phyloP scores from a whole-genome alignment of 2,797 vertebrate species.

The Eulemur coronatus region DNA sequence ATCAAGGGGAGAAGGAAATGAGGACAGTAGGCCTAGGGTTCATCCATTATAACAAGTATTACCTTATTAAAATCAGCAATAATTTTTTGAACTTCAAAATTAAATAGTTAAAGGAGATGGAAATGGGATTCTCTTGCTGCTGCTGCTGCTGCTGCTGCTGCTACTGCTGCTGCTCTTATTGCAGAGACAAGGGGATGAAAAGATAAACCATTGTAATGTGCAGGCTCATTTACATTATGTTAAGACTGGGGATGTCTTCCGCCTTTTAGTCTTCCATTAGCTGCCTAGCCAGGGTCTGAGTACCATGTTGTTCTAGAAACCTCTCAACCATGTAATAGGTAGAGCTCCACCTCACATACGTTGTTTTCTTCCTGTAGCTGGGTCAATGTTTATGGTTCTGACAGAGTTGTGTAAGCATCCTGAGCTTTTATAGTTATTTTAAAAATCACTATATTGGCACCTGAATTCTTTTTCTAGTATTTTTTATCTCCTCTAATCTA shows the following conservation, averaged over 20 bases:
- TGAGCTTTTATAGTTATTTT: constrained; percentile 10
- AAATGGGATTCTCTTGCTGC: not conserved
- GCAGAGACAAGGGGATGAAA: not conserved
- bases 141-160: not conserved
- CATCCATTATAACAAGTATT: not conserved
- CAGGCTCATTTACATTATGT: not conserved
- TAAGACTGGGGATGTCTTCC: not conserved
- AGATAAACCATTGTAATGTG: not conserved
- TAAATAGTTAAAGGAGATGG: not conserved
- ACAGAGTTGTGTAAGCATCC: not conserved
- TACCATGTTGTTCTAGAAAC: constrained; percentile 59
- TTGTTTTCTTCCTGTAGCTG: constrained; percentile 51
- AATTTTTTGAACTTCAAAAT: not conserved
- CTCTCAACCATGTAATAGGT: constrained; percentile 50
- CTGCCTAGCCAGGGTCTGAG: not conserved
- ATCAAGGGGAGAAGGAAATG: not conserved
- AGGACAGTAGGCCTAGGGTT: not conserved
- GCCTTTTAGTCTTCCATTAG: constrained; percentile 32
- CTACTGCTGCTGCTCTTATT: too few relatives aligned
- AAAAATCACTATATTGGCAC: not conserved
- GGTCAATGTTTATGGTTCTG: constrained; percentile 48
- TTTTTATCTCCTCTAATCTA: constrained; percentile 21
- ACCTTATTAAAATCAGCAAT: not conserved
- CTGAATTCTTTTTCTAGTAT: not conserved
- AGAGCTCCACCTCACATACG: not conserved